phyloP scores from a whole-genome alignment of 2,797 vertebrate genomes.

The Molossus molossus region DNA sequence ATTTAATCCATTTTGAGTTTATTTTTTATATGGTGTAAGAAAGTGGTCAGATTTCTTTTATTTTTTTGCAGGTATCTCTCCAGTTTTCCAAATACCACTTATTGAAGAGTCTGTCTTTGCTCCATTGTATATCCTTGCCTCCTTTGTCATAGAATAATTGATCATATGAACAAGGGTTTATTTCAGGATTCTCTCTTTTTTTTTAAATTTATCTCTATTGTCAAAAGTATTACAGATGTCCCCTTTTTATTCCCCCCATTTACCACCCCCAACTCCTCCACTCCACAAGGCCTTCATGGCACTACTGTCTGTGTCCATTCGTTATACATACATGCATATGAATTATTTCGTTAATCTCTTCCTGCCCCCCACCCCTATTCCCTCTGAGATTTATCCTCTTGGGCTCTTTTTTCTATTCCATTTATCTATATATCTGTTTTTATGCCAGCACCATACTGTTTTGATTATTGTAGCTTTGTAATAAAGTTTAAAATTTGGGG shows the following conservation, averaged over 20 bases:
- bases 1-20: background rate
- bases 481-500: background rate
- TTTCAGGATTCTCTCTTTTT: background rate
- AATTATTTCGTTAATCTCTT: no score
- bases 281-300: no score
- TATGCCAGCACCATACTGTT: background rate
- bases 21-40: background rate
- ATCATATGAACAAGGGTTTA: background rate
- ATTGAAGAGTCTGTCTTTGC: background rate
- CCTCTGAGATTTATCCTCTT: no score
- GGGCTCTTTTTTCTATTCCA: background rate
- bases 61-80: background rate
- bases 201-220: background rate
- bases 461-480: background rate
- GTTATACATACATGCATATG: no score
- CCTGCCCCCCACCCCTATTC: no score
- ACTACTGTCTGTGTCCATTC: no score
- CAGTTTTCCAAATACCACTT: background rate
- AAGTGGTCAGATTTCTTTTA: background rate
- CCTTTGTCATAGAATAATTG: background rate
- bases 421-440: background rate
- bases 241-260: no score
- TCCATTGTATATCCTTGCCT: background rate
- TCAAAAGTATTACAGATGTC: no score
- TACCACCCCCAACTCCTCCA: no score